Conservation (phyloP, 2,888 invertebrate genomes). For the Cremastinae sp. region DNA sequence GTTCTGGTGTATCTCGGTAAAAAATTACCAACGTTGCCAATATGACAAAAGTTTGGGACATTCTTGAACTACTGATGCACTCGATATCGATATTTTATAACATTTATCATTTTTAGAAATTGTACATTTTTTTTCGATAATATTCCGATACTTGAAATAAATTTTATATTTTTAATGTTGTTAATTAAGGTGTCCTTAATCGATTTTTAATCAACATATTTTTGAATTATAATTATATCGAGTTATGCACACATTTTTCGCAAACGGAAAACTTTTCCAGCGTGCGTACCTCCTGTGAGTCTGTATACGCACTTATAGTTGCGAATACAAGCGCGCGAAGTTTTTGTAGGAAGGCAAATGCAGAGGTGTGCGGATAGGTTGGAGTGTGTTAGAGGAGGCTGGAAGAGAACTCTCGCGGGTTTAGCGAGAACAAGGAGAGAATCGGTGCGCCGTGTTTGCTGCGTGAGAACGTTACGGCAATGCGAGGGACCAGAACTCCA, state of each 20-base stretch:
- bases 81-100: no score
- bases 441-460: conserved; percentile 45
- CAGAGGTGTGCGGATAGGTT: conserved; percentile 28
- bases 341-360: conserved; percentile 21
- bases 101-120: no score
- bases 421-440: conserved; percentile 27
- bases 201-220: no score
- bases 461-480: conserved; percentile 43
- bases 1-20: no score
- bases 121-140: no score
- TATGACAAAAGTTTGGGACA: no score
- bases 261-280: conserved; percentile 11
- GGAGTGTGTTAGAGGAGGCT: conserved; percentile 23
- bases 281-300: conserved; percentile 14
- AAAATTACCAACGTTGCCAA: no score
- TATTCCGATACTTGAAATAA: no score
- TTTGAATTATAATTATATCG: no score
- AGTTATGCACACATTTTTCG: background rate
- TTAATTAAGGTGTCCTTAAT: no score
- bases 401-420: conserved; percentile 37
- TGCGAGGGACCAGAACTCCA: conserved; percentile 47
- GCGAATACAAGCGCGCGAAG: conserved; percentile 21
- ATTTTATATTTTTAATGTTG: no score
- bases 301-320: conserved; percentile 20
- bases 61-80: no score